Percentiles rank a stretch among this genome's conserved stretches.
These are phyloP conservation scores for Sturnira hondurensis DNA, from an alignment of 2,113 vertebrate genomes.

Conservation along the genomic window DNA sequence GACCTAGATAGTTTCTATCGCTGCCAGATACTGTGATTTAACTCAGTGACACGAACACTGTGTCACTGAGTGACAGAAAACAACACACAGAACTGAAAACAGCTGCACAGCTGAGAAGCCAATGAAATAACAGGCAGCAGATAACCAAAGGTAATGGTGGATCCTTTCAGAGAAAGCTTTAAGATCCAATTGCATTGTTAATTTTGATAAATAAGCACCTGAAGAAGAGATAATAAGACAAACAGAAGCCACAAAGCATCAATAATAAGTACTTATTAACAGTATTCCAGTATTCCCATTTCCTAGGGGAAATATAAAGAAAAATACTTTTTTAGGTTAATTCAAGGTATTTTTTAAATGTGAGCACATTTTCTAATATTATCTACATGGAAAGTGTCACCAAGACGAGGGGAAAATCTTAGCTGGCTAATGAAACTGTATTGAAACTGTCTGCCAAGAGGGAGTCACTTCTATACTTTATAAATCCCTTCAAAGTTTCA, in stretches of 20 bases:
- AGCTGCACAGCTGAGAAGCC: constrained; percentile 13
- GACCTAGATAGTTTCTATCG: constrained; percentile 31
- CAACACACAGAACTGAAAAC: constrained; percentile 52
- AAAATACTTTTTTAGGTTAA: not conserved
- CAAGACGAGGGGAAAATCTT: not conserved
- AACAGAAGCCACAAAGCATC: not conserved
- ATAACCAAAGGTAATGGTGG: constrained; percentile 25
- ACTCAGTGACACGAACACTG: constrained; percentile 23
- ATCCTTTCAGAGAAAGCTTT: not conserved
- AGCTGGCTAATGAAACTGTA: not conserved
- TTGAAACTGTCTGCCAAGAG: not conserved
- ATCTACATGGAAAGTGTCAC: not conserved
- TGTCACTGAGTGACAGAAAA: too few relatives aligned
- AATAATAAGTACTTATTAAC: not conserved
- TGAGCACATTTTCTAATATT: not conserved
- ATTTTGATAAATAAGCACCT: not conserved
- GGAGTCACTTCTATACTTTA: not conserved
- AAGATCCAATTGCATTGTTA: not conserved
- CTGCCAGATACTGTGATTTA: constrained; percentile 48
- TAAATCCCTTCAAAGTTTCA: not conserved
- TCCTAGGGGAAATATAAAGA: not conserved
- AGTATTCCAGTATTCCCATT: not conserved
- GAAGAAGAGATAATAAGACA: constrained; percentile 5
- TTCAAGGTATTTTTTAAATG: not conserved
- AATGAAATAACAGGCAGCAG: constrained; percentile 30